Percentiles rank a stretch among this genome's conserved stretches.
phyloP scores from a whole-genome alignment of 2,888 invertebrate genomes.

The Prionchulus punctatus region DNA sequence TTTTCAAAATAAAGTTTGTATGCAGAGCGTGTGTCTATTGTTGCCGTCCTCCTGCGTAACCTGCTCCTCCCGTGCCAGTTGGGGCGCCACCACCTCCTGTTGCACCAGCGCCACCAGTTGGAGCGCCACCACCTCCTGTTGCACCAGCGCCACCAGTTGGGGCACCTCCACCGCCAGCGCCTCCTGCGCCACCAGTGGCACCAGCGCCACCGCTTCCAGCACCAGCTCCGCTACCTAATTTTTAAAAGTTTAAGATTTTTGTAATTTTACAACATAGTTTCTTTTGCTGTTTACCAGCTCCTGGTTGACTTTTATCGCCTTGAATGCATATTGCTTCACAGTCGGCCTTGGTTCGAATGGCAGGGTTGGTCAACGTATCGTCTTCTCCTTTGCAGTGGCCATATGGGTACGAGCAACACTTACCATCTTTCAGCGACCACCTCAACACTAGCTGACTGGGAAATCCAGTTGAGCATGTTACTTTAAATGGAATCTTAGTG shows the following conservation, averaged over 20 bases:
- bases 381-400: conserved; percentile 5
- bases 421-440: conserved; percentile 2
- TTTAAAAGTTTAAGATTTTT: no score
- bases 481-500: neutral
- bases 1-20: no score
- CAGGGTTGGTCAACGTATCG: neutral
- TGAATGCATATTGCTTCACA: conserved; percentile 4
- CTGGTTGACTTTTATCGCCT: no score
- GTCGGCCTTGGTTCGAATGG: neutral
- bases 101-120: no score
- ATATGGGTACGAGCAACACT: conserved; percentile 3
- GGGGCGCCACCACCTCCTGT: no score
- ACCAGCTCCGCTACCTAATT: no score
- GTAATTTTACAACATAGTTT: no score
- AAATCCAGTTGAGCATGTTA: neutral
- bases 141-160: neutral
- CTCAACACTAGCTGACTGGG: neutral
- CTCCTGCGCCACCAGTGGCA: neutral
- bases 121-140: no score
- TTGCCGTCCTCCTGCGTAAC: no score
- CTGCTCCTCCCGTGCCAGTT: no score
- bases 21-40: no score
- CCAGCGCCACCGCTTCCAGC: neutral
- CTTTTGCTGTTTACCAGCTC: no score
- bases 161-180: neutral